These are phyloP conservation scores for Myotis brandtii DNA, from an alignment of 2,113 vertebrate species.

Conservation along the genomic window DNA sequence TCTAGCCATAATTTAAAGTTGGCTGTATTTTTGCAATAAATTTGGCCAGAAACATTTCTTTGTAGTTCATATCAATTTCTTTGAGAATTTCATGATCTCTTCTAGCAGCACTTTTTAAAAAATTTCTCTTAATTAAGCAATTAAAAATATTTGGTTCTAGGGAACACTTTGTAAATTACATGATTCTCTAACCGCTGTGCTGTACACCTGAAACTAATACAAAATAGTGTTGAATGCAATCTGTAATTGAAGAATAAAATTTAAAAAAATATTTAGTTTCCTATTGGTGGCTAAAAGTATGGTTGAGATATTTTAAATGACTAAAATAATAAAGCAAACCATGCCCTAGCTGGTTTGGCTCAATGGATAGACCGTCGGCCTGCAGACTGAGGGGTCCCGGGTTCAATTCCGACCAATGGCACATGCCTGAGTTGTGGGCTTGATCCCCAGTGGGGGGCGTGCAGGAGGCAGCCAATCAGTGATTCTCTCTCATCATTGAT, in stretches of 20 bases:
- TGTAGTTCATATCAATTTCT: slow-evolving; percentile 19
- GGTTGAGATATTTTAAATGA: slow-evolving; percentile 29
- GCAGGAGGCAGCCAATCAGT: too few species aligned
- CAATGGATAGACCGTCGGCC: too few species aligned
- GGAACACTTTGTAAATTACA: neutral
- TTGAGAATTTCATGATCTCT: slow-evolving; percentile 1
- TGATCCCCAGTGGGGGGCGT: too few species aligned
- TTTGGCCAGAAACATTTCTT: slow-evolving; percentile 31
- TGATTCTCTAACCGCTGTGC: neutral
- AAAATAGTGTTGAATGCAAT: neutral
- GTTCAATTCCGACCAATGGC: too few species aligned
- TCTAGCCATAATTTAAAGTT: neutral
- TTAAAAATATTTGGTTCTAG: slow-evolving; percentile 45
- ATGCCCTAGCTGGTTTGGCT: neutral
- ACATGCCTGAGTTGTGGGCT: too few species aligned
- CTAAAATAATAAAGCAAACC: slow-evolving; percentile 26
- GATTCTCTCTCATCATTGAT: too few species aligned
- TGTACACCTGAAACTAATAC: neutral
- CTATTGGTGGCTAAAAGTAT: neutral
- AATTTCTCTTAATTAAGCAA: neutral
- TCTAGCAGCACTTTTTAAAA: neutral
- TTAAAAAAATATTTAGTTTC: neutral
- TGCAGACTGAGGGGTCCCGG: too few species aligned
- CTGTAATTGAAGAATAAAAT: neutral
- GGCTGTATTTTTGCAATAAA: slow-evolving; percentile 11